phyloP scores from a whole-genome alignment of 2,797 vertebrate species.

The Channa striata region DNA sequence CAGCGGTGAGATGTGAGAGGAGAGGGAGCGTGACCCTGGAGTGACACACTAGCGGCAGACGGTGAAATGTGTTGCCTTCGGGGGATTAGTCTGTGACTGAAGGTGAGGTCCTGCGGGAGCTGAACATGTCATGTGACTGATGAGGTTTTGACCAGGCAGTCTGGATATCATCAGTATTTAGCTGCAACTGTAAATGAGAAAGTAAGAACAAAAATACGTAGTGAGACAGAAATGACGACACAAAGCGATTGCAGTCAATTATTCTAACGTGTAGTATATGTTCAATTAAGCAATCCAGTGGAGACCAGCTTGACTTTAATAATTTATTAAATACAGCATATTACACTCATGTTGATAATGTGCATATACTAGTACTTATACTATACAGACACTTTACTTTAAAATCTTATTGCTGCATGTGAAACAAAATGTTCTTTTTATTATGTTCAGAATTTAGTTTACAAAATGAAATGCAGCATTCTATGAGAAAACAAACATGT shows the following conservation, averaged over 20 bases:
- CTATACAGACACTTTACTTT: constrained; percentile 69
- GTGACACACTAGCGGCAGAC: constrained; percentile 29
- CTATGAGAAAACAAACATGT: constrained; percentile 60
- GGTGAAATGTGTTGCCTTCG: constrained; percentile 31
- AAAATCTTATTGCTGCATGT: constrained; percentile 83
- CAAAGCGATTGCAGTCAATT: constrained; percentile 5
- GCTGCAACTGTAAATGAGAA: not conserved
- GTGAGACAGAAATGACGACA: constrained; percentile 5
- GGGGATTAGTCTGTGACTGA: not conserved
- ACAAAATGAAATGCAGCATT: constrained; percentile 73
- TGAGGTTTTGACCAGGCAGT: not conserved
- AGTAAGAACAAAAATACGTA: not conserved
- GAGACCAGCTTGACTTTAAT: constrained; percentile 61
- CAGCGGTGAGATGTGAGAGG: constrained; percentile 34
- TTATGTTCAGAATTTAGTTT: constrained; percentile 48
- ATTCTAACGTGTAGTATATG: constrained; percentile 13
- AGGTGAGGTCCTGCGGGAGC: constrained; percentile 1
- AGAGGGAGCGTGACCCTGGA: constrained; percentile 30
- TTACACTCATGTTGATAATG: constrained; percentile 80
- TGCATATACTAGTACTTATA: constrained; percentile 74
- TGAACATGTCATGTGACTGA: not conserved
- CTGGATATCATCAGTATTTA: not conserved
- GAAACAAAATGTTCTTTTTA: constrained; percentile 46
- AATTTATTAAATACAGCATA: constrained; percentile 84
- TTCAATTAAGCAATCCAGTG: constrained; percentile 20